Base-by-base conservation (phyloP, 2,888 invertebrate species). In the Ischnura elegans region DNA sequence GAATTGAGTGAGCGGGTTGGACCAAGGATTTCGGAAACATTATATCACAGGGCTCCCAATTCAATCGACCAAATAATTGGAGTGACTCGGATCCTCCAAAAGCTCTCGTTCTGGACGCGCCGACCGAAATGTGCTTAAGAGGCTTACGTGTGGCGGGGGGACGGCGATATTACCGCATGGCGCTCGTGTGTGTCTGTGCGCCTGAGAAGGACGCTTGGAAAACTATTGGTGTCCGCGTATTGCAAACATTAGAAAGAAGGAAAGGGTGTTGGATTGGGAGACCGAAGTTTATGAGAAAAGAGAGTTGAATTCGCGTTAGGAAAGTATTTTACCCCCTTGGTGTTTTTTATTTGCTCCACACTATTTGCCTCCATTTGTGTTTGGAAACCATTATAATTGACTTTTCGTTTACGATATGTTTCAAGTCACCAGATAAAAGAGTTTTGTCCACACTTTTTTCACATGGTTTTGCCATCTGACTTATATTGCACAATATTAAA, bases 41-140 rank as follows among this genome's bases (percentile, higher is more conserved):
- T 76, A 76, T 36, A 76, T 76, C 76, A 76, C 76, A 6, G 13
- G 76, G 21, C 36, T 76, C 76, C 76, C 76, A 76, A 76, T 76
- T 76, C 76, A 76, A 76, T 76, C 76, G 76, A 76, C 25, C 76
- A 36, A 76, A 76, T 76, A 76, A 76, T 76, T 76, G 66, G 66
- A 76, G 66, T 76, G 76, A 36, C 76, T 76, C 76, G 76, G 76
- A n/a, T n/a, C 76, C 76, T 76, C 76, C 76, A 36, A 76, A 76
- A 76, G 76, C 76, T 76, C 76, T 36, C 76, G 76, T 76, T 76
- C n/a, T 76, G 76, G 36, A 76, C 76, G 76, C 10, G 76, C 76
- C 29, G 29, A 76, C 76, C 76, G 36, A 76, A 76, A 76, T 76
- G 76, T 76, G 76, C 76, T 76, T 36, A 76, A 76, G 76, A 76